These are phyloP conservation scores for Dione juno DNA, from an alignment of 2,888 invertebrate species.

Conservation along the genomic window DNA sequence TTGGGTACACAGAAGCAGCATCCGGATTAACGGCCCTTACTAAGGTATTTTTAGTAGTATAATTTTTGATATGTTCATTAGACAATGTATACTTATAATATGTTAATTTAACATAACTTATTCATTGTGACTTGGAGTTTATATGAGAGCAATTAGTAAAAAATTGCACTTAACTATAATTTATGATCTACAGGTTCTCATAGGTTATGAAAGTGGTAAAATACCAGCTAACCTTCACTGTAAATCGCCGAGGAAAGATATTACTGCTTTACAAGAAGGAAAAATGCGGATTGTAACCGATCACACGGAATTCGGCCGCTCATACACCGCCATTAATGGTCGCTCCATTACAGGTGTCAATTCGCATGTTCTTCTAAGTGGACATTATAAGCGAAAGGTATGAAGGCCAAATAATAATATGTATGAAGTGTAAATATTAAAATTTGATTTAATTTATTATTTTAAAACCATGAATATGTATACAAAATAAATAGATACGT, in stretches of 20 bases:
- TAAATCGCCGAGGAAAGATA: slow-evolving; percentile 79
- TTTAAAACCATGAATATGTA: neutral
- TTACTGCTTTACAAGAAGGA: slow-evolving; percentile 64
- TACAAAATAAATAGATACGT: too few species aligned
- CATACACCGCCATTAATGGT: slow-evolving; percentile 60
- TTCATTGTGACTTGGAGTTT: too few species aligned
- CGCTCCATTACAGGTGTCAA: slow-evolving; percentile 61
- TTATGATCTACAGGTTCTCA: slow-evolving; percentile 58
- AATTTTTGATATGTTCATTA: neutral
- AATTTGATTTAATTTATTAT: too few species aligned
- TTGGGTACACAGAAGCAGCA: slow-evolving; percentile 73
- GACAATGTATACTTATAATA: neutral
- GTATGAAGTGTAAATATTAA: too few species aligned
- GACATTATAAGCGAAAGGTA: slow-evolving; percentile 66
- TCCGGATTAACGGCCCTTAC: slow-evolving; percentile 82
- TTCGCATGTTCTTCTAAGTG: slow-evolving; percentile 62
- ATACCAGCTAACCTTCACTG: slow-evolving; percentile 90
- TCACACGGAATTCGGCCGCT: slow-evolving; percentile 81
- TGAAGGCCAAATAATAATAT: too few species aligned
- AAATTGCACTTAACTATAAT: neutral
- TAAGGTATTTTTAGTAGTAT: slow-evolving; percentile 68
- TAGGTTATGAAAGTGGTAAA: slow-evolving; percentile 81
- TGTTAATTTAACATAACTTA: neutral
- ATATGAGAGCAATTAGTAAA: too few species aligned
- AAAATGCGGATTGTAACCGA: slow-evolving; percentile 84